A percentile compares a stretch with the other conserved stretches of the same genome.
Conservation (phyloP, 2,797 vertebrate genomes). For the Schizopygopsis pylzovi region DNA sequence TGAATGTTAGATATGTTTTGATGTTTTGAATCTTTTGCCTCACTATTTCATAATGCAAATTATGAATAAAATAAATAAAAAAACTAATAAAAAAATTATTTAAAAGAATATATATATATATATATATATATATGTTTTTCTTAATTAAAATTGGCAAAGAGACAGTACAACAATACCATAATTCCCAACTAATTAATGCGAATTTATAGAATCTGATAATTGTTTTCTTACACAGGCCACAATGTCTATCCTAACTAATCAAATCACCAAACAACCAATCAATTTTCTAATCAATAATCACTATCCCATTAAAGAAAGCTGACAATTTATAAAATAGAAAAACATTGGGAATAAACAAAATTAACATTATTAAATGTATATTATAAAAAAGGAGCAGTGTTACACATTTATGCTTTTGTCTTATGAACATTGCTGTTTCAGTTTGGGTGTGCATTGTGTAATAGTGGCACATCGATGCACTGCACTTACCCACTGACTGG, state of each 20-base stretch:
- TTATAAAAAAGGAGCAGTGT: not conserved
- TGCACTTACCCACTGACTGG: conserved; percentile 87
- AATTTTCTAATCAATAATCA: not conserved
- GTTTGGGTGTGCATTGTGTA: not conserved
- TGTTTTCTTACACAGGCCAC: not conserved
- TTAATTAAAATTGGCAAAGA: not conserved
- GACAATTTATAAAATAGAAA: no score
- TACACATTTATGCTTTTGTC: no score
- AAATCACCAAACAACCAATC: not conserved
- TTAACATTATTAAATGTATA: not conserved
- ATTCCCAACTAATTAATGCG: not conserved
- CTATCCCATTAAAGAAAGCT: not conserved
- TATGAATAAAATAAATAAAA: no score
- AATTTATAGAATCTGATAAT: not conserved
- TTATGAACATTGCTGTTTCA: not conserved
- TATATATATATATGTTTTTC: not conserved
- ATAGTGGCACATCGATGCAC: not conserved
- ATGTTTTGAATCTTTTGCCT: not conserved
- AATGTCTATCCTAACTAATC: not conserved
- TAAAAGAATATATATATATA: no score
- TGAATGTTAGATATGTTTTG: not conserved
- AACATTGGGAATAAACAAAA: not conserved
- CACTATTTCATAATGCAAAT: not conserved
- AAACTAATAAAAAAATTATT: no score
- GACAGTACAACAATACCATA: not conserved